Conservation (phyloP, 1,140 invertebrate genomes). For the Drosophila paulistorum region DNA sequence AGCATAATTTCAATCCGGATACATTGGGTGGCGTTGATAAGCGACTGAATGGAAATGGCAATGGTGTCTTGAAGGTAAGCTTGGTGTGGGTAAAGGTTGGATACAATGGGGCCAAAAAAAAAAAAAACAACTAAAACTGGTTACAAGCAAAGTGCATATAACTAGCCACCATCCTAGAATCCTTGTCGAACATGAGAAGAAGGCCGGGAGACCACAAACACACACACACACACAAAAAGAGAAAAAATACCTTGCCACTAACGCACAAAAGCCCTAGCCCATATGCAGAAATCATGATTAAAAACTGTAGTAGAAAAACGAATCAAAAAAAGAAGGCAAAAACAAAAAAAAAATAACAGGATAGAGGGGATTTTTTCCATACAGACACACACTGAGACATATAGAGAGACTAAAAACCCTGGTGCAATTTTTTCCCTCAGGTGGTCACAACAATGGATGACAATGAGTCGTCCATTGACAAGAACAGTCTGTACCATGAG, state of each 20-base stretch:
- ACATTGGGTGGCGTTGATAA: constrained; percentile 83
- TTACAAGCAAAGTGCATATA: constrained; percentile 60
- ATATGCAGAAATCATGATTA: constrained; percentile 79
- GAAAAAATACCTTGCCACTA: not conserved
- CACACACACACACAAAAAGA: not conserved
- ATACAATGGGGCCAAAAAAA: not conserved
- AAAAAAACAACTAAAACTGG: constrained; percentile 2
- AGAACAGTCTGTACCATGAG: constrained; percentile 84
- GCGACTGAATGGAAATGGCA: constrained; percentile 77
- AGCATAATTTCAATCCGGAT: constrained; percentile 82
- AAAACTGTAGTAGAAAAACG: constrained; percentile 56
- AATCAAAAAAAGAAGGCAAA: constrained; percentile 32
- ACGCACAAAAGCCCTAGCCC: constrained; percentile 54
- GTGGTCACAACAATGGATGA: constrained; percentile 82
- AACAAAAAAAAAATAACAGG: constrained; percentile 36
- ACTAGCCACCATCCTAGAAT: constrained; percentile 53
- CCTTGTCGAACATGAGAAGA: constrained; percentile 52
- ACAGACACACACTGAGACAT: not conserved
- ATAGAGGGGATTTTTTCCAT: constrained; percentile 13
- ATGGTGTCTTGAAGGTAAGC: constrained; percentile 84
- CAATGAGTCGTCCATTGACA: constrained; percentile 83
- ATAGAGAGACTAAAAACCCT: constrained; percentile 19
- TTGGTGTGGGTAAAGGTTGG: not conserved
- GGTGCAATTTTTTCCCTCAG: constrained; percentile 51
- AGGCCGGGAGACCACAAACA: constrained; percentile 9